phyloP scores from a whole-genome alignment of 2,113 vertebrate genomes.

The Acrocephalus kingi region DNA sequence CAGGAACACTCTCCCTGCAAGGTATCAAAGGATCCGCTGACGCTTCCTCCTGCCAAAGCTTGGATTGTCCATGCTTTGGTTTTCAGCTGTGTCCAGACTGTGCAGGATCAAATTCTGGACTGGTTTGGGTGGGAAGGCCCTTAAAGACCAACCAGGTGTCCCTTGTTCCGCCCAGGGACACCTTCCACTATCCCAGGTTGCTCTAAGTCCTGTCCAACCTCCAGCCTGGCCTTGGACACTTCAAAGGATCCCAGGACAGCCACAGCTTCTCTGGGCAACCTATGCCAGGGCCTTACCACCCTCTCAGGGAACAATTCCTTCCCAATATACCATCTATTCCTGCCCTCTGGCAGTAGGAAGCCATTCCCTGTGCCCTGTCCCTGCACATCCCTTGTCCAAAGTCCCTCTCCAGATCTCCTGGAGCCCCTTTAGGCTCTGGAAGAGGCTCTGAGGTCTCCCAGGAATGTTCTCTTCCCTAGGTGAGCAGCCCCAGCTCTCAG shows the following conservation, averaged over 20 bases:
- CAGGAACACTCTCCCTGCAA: neutral
- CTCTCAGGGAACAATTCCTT: accelerated
- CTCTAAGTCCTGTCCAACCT: accelerated
- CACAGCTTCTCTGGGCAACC: neutral
- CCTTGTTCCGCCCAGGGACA: too few relatives aligned
- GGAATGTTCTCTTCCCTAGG: neutral
- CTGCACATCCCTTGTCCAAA: neutral
- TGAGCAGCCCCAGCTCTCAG: neutral
- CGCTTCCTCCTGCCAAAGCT: neutral
- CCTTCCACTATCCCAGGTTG: accelerated
- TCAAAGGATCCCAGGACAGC: neutral
- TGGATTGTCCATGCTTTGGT: neutral
- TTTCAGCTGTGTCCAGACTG: neutral
- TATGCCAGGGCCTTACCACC: accelerated
- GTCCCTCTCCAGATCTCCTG: neutral
- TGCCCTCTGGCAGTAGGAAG: neutral
- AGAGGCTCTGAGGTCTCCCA: neutral
- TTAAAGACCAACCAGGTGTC: neutral
- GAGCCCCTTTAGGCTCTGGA: neutral
- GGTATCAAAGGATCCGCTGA: neutral
- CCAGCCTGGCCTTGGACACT: neutral
- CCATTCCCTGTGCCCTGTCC: neutral
- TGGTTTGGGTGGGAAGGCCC: neutral
- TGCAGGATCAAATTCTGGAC: neutral
- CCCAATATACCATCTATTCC: accelerated